Base-by-base conservation (phyloP, 92 coral and sea anemone genomes). In the Bergia puertoricense region DNA sequence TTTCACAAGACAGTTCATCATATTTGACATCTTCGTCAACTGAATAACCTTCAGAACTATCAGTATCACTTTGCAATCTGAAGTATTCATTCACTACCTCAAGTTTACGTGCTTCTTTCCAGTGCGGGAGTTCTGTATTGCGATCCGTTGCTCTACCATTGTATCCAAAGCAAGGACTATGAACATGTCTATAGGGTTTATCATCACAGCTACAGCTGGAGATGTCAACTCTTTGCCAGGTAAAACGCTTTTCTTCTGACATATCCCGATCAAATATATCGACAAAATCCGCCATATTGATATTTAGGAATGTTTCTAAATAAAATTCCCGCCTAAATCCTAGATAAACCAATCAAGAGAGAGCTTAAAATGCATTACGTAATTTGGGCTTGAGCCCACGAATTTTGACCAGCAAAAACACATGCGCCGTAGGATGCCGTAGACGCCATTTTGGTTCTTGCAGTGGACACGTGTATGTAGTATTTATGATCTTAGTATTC, bases 101-200 rank as follows among this genome's bases (percentile, higher is more conserved):
- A 30, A 30, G 30, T 30, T 30, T 30, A 30, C 30, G 74, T 69
- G 91, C 80, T 82, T 91, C 92, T 4, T 65, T 81, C 96, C 96
- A 93, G 85, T 91, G 91, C 30, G 91, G 74, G 18, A 90, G 92
- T 79, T 92, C 96, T 22, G 94, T 94, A 71, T 81, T 86, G 77
- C 94, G 76, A 76, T 88, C 96, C 44, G 91, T 88, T 90, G 93
- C 92, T 80, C 96, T 66, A 46, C 96, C 96, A 69, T 79, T 81
- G 54, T 94, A 94, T 22, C 76, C 66, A 4, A 76, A 78, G 81
- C 94, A 94, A 75, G 93, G 94, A 77, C 96, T 92, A 75, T 94
- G 94, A 11, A 94, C 93, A 86, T 94, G 95, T 62, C 96, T 86
- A 85, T 92, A 91, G 6, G 92, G 40, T 80, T 92, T 94, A 51